phyloP scores from a whole-genome alignment of 2,797 vertebrate genomes.

The Catostomus latipinnis region DNA sequence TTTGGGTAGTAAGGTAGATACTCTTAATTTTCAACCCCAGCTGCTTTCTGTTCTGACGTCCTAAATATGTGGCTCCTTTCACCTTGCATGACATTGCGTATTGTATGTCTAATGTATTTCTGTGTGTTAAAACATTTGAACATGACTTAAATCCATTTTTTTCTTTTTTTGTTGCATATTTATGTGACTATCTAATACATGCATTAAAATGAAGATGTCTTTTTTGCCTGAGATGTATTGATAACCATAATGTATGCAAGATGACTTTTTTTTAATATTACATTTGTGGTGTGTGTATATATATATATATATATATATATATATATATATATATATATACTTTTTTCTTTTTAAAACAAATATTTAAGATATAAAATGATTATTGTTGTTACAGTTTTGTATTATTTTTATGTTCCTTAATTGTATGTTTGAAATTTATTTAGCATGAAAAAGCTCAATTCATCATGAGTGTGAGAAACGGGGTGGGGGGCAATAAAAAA shows the following conservation, averaged over 20 bases:
- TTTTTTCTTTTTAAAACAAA: neutral
- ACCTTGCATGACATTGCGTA: constrained; percentile 51
- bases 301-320: neutral
- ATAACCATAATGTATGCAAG: neutral
- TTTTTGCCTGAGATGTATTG: neutral
- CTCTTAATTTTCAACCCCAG: constrained; percentile 29
- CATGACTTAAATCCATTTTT: constrained; percentile 19
- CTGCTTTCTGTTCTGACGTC: constrained; percentile 37
- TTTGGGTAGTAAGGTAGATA: constrained; percentile 37
- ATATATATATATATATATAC: neutral
- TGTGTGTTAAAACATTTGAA: constrained; percentile 25
- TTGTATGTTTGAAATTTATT: too few species aligned
- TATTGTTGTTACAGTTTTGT: neutral
- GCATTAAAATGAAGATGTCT: neutral
- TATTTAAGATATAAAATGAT: neutral
- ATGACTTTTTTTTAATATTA: neutral
- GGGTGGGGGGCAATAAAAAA: constrained; percentile 37
- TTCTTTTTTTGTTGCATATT: constrained; percentile 21
- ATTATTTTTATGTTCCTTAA: neutral
- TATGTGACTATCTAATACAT: constrained; percentile 8
- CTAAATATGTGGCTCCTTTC: constrained; percentile 35
- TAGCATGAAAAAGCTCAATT: constrained; percentile 7
- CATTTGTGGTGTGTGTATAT: neutral
- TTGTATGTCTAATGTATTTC: constrained; percentile 28
- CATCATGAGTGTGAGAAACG: constrained; percentile 59